Evolutionary conservation across 2,888 invertebrate genomes (phyloP).

Genomic region (Zelleria hepariella): DNA sequence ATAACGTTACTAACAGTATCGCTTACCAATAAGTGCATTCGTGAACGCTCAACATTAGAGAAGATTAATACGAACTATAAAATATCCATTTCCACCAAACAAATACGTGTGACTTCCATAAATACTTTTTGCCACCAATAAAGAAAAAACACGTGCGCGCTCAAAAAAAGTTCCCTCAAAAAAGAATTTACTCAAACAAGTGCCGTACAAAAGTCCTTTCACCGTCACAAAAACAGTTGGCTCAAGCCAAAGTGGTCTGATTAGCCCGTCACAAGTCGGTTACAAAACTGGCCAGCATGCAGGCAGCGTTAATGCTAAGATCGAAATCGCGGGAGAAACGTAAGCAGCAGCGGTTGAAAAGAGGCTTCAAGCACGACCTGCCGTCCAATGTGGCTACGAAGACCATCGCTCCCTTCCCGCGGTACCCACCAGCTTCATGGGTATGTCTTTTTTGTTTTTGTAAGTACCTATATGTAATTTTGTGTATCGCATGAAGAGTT

Average conservation of each 20-base stretch:
- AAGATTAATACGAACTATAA: not conserved
- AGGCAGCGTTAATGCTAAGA: slow-evolving; percentile 94
- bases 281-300: slow-evolving; percentile 82
- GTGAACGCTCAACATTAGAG: not conserved
- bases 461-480: not conserved
- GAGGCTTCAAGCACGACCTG: slow-evolving; percentile 82
- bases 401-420: slow-evolving; percentile 89
- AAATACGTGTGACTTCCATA: too few relatives aligned
- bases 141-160: slow-evolving; percentile 15
- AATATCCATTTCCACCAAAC: not conserved
- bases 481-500: not conserved
- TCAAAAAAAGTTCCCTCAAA: slow-evolving; percentile 6
- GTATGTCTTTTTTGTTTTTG: slow-evolving; percentile 49
- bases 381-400: slow-evolving; percentile 91
- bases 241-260: slow-evolving; percentile 27
- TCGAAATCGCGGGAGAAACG: slow-evolving; percentile 89
- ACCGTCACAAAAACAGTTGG: not conserved
- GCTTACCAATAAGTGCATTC: not conserved
- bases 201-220: not conserved
- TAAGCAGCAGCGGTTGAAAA: slow-evolving; percentile 81
- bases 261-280: slow-evolving; percentile 39
- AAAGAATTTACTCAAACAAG: not conserved
- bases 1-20: too few relatives aligned
- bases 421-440: slow-evolving; percentile 87
- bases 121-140: slow-evolving; percentile 10